Evolutionary conservation across 2,888 invertebrate species (phyloP).

Genomic region (Pristionchus arcanus): DNA sequence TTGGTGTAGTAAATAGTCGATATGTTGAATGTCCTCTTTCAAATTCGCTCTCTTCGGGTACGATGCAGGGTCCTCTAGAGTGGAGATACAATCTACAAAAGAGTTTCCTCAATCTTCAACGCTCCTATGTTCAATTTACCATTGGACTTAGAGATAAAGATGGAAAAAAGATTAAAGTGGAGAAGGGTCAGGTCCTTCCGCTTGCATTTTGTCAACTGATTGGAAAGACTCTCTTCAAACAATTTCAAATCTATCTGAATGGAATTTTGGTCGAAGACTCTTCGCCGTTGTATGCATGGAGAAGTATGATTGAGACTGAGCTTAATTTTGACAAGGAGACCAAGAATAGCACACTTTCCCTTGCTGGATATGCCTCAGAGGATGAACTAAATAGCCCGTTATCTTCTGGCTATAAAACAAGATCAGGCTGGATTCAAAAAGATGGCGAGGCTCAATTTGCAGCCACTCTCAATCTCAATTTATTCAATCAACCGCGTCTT

Average conservation of each 20-base stretch:
- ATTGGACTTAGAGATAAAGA: constrained; percentile 4
- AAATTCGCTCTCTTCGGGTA: no score
- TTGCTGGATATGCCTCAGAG: background rate
- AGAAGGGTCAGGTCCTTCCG: no score
- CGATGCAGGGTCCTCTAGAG: no score
- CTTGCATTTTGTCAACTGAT: no score
- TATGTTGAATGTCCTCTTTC: no score
- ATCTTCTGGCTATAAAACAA: background rate
- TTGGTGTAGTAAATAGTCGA: no score
- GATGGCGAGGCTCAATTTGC: background rate
- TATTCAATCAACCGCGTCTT: no score
- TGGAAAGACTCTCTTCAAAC: no score
- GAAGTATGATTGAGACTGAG: no score
- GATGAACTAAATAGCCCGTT: background rate
- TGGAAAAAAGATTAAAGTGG: background rate
- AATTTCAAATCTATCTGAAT: background rate
- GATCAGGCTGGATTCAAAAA: background rate
- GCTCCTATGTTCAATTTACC: background rate
- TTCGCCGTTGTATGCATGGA: background rate
- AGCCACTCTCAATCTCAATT: constrained; percentile 37
- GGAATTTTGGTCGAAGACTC: background rate
- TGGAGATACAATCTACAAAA: no score
- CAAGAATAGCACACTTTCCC: no score
- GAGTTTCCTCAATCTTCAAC: background rate
- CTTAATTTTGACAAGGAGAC: no score